phyloP scores from a whole-genome alignment of 2,888 invertebrate genomes.

The Acholoe squamosa region DNA sequence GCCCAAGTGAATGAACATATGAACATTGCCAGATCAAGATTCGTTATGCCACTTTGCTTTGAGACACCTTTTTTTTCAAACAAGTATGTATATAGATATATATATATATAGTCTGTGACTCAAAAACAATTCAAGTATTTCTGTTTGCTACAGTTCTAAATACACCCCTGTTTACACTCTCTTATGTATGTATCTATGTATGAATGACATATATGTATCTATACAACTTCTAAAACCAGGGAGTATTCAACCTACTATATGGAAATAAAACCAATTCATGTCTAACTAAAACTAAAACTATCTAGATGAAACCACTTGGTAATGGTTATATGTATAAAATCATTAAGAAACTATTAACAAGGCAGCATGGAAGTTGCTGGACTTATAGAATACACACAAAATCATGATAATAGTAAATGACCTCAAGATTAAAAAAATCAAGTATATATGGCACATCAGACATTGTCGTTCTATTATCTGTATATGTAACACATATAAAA shows the following conservation, averaged over 20 bases:
- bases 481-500: conserved; percentile 56
- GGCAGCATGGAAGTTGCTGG: conserved; percentile 61
- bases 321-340: conserved; percentile 58
- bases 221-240: conserved; percentile 59
- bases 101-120: conserved; percentile 60
- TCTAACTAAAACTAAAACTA: conserved; percentile 62
- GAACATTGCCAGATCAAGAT: conserved; percentile 44
- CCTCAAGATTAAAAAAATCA: conserved; percentile 61
- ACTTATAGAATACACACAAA: conserved; percentile 59
- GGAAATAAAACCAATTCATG: conserved; percentile 63
- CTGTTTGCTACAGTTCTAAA: conserved; percentile 58
- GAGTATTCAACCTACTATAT: conserved; percentile 62
- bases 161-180: conserved; percentile 32
- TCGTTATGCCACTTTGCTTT: conserved; percentile 33
- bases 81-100: conserved; percentile 43
- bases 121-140: conserved; percentile 62
- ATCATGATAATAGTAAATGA: conserved; percentile 60
- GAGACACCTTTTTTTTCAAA: conserved; percentile 40
- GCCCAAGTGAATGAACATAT: conserved; percentile 26
- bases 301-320: conserved; percentile 58
- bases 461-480: conserved; percentile 38
- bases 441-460: conserved; percentile 62
- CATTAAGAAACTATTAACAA: conserved; percentile 62
- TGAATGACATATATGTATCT: conserved; percentile 60
- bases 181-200: conserved; percentile 48